Evolutionary conservation across 2,797 vertebrate species (phyloP).

Genomic region (Alouatta caraya): DNA sequence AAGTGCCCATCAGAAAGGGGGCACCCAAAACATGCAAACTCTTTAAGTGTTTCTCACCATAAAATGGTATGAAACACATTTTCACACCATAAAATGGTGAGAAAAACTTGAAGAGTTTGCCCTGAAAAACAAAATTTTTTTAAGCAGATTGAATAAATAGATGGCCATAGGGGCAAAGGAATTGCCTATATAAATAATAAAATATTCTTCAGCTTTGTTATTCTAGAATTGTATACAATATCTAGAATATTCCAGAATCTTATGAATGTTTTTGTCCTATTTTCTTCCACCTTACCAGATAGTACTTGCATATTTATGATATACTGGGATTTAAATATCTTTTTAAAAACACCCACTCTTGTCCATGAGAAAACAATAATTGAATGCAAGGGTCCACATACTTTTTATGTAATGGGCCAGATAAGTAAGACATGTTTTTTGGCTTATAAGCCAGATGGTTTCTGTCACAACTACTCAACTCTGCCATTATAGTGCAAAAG

Average conservation of each 20-base stretch:
- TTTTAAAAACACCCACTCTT: neutral
- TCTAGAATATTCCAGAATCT: neutral
- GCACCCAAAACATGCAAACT: neutral
- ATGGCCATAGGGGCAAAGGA: neutral
- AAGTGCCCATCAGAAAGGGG: neutral
- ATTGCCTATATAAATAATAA: neutral
- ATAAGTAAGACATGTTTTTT: constrained; percentile 8
- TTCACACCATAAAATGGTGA: neutral
- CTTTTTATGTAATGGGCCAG: neutral
- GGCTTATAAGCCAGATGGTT: constrained; percentile 8
- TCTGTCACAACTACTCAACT: neutral
- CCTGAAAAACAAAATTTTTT: neutral
- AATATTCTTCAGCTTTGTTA: neutral
- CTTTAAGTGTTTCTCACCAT: too few relatives aligned
- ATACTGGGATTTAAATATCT: neutral
- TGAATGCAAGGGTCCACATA: neutral
- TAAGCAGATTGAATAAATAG: constrained; percentile 20
- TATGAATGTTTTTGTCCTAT: neutral
- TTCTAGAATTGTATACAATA: neutral
- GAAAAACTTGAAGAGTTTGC: neutral
- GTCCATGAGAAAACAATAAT: neutral
- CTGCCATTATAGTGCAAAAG: neutral
- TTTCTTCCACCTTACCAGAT: neutral
- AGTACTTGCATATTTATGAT: neutral
- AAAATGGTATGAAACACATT: too few relatives aligned